Base-by-base conservation (phyloP, 2,797 vertebrate species). In the Falco cherrug region DNA sequence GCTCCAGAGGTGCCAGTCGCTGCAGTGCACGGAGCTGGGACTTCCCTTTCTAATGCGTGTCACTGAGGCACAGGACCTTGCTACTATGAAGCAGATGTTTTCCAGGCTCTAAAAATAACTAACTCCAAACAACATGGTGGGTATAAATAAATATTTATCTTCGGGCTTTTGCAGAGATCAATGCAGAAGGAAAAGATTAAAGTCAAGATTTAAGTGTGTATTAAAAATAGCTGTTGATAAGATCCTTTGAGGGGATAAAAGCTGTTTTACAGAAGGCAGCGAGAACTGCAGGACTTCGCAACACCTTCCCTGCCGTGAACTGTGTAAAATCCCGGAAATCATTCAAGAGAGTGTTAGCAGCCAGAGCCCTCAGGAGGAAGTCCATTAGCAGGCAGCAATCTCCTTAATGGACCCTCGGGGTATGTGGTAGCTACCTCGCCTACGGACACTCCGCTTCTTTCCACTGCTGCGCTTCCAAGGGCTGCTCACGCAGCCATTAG, bases 301-400 rank as follows among this genome's bases (percentile, higher is more conserved):
- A 67, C 93, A 94, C 93, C 96, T 96, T 87, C 83, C 96, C 93
- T 37, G 91, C 80, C 2, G 3, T 39, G 45, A n/a, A 35, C 43
- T 8, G 53, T 17, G 73, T 31, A 19, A 94, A 87, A 94, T 84
- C 74, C 74, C 5, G 45, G 96, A 94, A 97, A 96, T 60, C 93
- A 82, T 92, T 90, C 28, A 67, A 19, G 87, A 71, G 86, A 82
- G 83, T 13, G 83, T 82, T 67, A 45, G 96, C 96, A 79, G 94
- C 83, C 89, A 82, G 90, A 43, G 69, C 18, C 50, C 92, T n/a
- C 35, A 1, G 94, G 90, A 96, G 85, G 96, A 97, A 96, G 80
- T 50, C 96, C 95, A 87, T 96, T 95, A 96, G 94, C 94, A 89
- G 80, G 80, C 89, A 87, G 77, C 77, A 87, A 74, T 67, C 90